A percentile compares a stretch with the other conserved stretches of the same genome.
phyloP scores from a whole-genome alignment of 2,888 invertebrate genomes.

The Pasiphila rectangulata region DNA sequence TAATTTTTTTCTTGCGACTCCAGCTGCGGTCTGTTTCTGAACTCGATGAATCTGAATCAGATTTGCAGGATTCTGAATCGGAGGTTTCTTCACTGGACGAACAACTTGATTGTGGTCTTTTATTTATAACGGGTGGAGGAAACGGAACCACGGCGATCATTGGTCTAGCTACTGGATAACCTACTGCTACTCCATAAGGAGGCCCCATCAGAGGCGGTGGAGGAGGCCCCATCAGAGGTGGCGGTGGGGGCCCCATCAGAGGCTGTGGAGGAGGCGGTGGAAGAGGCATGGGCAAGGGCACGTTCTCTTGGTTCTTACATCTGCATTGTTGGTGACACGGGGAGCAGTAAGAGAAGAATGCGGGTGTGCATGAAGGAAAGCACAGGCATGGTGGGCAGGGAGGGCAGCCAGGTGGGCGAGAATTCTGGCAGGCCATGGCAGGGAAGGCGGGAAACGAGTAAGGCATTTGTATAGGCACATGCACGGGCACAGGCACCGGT shows the following conservation, averaged over 20 bases:
- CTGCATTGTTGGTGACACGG: slow-evolving; percentile 62
- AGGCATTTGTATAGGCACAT: slow-evolving; percentile 42
- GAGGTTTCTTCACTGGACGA: neutral
- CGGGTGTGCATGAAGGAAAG: slow-evolving; percentile 59
- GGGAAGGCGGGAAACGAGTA: slow-evolving; percentile 46
- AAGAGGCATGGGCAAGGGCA: slow-evolving; percentile 42
- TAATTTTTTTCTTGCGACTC: neutral
- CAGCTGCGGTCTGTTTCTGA: neutral
- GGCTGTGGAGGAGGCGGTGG: slow-evolving; percentile 30
- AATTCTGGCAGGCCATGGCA: slow-evolving; percentile 26
- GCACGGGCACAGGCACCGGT: slow-evolving; percentile 12
- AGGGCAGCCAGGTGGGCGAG: slow-evolving; percentile 46
- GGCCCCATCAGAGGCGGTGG: slow-evolving; percentile 1
- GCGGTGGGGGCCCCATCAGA: slow-evolving; percentile 7
- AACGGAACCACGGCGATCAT: slow-evolving; percentile 11
- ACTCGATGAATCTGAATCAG: neutral
- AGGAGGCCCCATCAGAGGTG: slow-evolving; percentile 5
- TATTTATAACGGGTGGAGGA: neutral
- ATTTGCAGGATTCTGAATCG: neutral
- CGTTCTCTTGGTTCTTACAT: slow-evolving; percentile 44
- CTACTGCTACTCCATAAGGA: neutral
- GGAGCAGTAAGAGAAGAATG: slow-evolving; percentile 66
- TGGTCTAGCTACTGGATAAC: neutral
- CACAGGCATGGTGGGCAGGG: slow-evolving; percentile 67
- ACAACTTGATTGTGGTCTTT: neutral